These are phyloP conservation scores for Lytechinus pictus DNA, from an alignment of 35 echinoderm and acorn worm genomes.

Conservation along the genomic window DNA sequence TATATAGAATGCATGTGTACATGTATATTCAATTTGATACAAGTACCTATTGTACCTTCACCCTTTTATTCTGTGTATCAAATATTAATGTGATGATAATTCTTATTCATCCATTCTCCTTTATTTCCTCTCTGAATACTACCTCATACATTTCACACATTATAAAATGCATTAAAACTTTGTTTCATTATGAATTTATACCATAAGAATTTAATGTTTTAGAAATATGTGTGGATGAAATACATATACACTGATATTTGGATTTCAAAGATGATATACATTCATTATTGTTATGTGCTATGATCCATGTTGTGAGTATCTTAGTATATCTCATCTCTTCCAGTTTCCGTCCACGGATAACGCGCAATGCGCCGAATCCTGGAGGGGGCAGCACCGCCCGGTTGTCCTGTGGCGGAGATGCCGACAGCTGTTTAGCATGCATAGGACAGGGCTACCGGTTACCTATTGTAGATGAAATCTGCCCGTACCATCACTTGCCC, in stretches of 20 bases:
- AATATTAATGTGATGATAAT: neutral
- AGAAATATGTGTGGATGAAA: neutral
- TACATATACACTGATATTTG: neutral
- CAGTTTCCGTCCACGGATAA: constrained; percentile 62
- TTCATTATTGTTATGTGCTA: no score
- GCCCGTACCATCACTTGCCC: constrained; percentile 91
- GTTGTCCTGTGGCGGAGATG: constrained; percentile 35
- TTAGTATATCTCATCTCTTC: constrained; percentile 48
- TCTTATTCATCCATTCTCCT: neutral
- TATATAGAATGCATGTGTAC: no score
- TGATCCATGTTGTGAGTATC: constrained; percentile 18
- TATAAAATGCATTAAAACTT: neutral
- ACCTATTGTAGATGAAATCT: constrained; percentile 81
- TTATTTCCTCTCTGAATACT: neutral
- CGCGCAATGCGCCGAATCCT: constrained; percentile 86
- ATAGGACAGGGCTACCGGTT: constrained; percentile 82
- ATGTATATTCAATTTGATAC: no score
- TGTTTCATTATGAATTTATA: neutral
- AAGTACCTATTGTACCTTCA: no score
- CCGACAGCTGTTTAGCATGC: constrained; percentile 65
- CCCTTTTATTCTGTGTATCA: no score
- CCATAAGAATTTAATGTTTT: neutral
- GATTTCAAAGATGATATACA: no score
- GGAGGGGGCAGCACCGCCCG: constrained; percentile 68
- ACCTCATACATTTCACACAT: neutral